Evolutionary conservation across 37 sponge, comb jelly and placozoan genomes (phyloP), one percentile per base, ranked within the genome.

Genomic region (Beroe forskalii): DNA sequence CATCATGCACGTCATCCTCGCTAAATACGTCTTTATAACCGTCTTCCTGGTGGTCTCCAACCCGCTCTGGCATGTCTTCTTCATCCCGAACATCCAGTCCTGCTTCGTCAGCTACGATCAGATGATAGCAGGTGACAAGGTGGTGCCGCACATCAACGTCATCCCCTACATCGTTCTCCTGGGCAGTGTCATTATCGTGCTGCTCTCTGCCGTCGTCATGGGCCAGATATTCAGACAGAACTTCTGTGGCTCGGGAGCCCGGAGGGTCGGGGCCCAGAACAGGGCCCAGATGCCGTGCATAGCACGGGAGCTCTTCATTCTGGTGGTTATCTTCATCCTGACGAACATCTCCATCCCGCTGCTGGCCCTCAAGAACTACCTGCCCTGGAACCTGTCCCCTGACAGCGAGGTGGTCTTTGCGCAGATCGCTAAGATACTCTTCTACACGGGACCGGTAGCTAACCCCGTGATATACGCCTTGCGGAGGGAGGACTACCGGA

Each of bases 31-130:
- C 48, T 80, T 80, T 80, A 80, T 80, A 17, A 37, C 48, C 30
- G 27, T 80, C 55, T 80, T 80, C 86, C 86, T 80, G 86, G 35
- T 37, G 24, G 31, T 80, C 86, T 80, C 86, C 86, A 80, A 80
- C 86, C 86, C 86, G 25, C 86, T 80, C 48, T 80, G 86, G 86
- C 40, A 20, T 2, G 0, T 80, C 25, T 23, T 80, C 86, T 80
- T 44, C 86, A 41, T 44, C 25, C 86, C 86, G 31, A 41, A 38
- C 27, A 23, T 80, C 12, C 86, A 80, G 86, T 44, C 55, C 55
- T 80, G 86, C 22, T 80, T 80, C 31, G 86, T 80, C 4, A 80
- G 86, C 30, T 80, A 80, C 55, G 72, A 69, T 32, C 72, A 69
- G 2, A 20, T 64, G 25, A 64, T 64, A 6, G 30, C 66, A 23